These are phyloP conservation scores for Rhabdomys dilectus DNA, from an alignment of 2,113 vertebrate species.

Conservation along the genomic window DNA sequence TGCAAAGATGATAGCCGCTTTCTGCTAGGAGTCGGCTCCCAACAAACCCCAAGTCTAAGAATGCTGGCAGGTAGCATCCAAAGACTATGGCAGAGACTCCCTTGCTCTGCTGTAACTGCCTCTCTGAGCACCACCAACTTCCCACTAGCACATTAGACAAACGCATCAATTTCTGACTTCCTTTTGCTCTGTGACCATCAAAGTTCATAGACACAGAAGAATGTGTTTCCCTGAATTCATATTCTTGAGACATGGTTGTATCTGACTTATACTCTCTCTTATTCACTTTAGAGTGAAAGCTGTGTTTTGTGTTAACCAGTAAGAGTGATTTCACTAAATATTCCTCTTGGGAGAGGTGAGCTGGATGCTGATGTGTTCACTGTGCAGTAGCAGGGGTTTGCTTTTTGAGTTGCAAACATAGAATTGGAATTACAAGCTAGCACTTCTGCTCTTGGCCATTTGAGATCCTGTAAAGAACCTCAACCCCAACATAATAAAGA, in stretches of 20 bases:
- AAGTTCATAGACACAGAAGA: not conserved
- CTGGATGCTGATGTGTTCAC: not conserved
- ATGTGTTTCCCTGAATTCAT: not conserved
- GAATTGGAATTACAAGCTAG: not conserved
- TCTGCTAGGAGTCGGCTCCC: too few species aligned
- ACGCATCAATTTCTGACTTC: not conserved
- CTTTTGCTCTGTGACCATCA: not conserved
- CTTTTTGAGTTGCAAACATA: not conserved
- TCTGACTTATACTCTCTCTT: not conserved
- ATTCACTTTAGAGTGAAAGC: not conserved
- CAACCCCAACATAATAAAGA: rapidly evolving
- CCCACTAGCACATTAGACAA: not conserved
- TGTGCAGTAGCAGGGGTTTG: rapidly evolving
- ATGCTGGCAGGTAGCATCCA: not conserved
- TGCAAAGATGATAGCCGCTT: too few species aligned
- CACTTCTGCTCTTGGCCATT: rapidly evolving
- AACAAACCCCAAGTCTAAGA: not conserved
- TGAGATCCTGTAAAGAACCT: not conserved
- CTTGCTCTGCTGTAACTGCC: not conserved
- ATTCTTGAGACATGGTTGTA: not conserved
- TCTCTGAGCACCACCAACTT: not conserved
- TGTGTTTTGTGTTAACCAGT: not conserved
- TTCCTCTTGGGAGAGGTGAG: not conserved
- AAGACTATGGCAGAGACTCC: not conserved
- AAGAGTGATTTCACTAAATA: too few species aligned